Percentiles rank a stretch among this genome's conserved stretches.
phyloP scores from a whole-genome alignment of 2,888 invertebrate genomes.

The Drosophila birchii region DNA sequence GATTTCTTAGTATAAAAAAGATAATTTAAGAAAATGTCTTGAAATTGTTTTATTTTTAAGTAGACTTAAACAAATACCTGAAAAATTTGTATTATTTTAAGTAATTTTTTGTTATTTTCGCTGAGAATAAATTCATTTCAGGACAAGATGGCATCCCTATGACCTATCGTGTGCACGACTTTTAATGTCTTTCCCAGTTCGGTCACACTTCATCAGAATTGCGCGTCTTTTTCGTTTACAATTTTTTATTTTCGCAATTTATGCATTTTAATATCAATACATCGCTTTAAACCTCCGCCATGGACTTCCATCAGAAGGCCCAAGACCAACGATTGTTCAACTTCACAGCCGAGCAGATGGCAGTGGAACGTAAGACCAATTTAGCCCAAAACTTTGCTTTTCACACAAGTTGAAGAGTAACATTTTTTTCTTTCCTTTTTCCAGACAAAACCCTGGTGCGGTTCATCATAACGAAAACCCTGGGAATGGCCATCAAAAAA shows the following conservation, averaged over 20 bases:
- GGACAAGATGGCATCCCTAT: not conserved
- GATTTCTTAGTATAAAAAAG: not conserved
- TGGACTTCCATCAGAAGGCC: constrained; percentile 56
- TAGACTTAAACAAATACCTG: not conserved
- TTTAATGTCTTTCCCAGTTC: not conserved
- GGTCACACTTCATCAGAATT: not conserved
- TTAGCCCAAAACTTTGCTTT: not conserved
- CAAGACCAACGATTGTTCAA: constrained; percentile 59
- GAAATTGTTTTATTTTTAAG: not conserved
- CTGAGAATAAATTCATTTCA: not conserved
- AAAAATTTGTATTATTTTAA: not conserved
- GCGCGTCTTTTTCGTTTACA: constrained; percentile 9
- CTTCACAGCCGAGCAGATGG: constrained; percentile 60
- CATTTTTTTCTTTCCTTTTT: not conserved
- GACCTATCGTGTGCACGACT: too few relatives aligned
- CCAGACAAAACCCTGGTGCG: constrained; percentile 66
- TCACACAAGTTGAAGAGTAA: not conserved
- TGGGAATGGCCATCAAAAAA: constrained; percentile 58
- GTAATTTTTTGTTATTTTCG: not conserved
- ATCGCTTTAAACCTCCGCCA: constrained; percentile 1
- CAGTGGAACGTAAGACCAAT: constrained; percentile 53
- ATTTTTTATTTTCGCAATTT: not conserved
- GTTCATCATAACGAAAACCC: constrained; percentile 46
- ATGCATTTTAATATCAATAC: not conserved
- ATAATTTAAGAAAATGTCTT: too few relatives aligned